Percentiles rank a stretch among this genome's conserved stretches.
phyloP scores from a whole-genome alignment of 1,140 invertebrate genomes.

The Sycophaga agraensis region DNA sequence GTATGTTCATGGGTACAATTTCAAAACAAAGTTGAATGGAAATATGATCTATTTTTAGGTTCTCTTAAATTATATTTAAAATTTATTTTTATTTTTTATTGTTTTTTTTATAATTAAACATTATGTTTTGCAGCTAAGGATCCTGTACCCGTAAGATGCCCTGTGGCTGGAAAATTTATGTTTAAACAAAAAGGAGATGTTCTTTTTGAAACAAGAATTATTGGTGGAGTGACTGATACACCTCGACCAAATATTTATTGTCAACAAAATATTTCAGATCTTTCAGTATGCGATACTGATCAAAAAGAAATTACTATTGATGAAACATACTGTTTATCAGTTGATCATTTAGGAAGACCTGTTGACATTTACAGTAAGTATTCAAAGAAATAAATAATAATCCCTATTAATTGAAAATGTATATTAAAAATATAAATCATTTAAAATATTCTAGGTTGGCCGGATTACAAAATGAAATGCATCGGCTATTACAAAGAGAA shows the following conservation, averaged over 20 bases:
- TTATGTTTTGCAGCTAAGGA: slow-evolving; percentile 70
- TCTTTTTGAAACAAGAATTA: slow-evolving; percentile 86
- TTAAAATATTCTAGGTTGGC: slow-evolving; percentile 67
- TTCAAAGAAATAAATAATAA: background rate
- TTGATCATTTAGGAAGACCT: slow-evolving; percentile 89
- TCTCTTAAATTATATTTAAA: slow-evolving; percentile 20
- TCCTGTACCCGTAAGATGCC: slow-evolving; percentile 90
- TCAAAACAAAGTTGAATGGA: slow-evolving; percentile 80
- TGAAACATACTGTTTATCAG: slow-evolving; percentile 93
- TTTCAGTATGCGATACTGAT: slow-evolving; percentile 90
- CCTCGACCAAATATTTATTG: slow-evolving; percentile 91
- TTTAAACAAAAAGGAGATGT: slow-evolving; percentile 89
- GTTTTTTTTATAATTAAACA: background rate
- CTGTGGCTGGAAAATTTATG: slow-evolving; percentile 93
- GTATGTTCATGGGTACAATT: slow-evolving; percentile 95
- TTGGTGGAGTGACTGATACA: slow-evolving; percentile 90
- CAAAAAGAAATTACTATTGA: slow-evolving; percentile 92
- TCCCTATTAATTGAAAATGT: too few relatives aligned
- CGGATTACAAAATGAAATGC: slow-evolving; percentile 96
- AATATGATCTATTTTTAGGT: slow-evolving; percentile 83
- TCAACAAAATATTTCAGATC: slow-evolving; percentile 91
- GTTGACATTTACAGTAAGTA: slow-evolving; percentile 87
- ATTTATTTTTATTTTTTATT: too few relatives aligned
- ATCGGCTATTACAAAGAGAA: slow-evolving; percentile 99
- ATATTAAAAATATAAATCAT: too few relatives aligned